phyloP scores from a whole-genome alignment of 2,113 vertebrate genomes.

The Orthochromis malagaraziensis region DNA sequence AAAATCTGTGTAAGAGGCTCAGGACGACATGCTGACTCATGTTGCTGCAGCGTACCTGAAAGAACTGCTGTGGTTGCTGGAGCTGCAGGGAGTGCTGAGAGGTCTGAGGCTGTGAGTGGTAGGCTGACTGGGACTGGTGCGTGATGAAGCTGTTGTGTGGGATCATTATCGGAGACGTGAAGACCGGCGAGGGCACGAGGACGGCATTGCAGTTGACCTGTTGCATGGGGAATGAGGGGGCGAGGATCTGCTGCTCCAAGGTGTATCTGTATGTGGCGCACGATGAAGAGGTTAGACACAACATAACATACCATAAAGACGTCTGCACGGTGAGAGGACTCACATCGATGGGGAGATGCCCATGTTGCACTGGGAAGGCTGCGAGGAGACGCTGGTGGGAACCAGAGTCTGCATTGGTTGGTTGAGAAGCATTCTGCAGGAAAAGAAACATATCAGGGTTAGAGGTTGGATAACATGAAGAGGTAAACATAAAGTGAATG shows the following conservation, averaged over 20 bases:
- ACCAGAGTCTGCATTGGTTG: constrained; percentile 72
- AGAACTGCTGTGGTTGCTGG: constrained; percentile 73
- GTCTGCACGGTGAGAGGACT: neutral
- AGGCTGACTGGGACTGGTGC: constrained; percentile 68
- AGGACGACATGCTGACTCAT: neutral
- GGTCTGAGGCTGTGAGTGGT: constrained; percentile 64
- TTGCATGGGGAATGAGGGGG: constrained; percentile 62
- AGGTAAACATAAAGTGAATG: neutral
- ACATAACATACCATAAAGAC: neutral
- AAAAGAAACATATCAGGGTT: neutral
- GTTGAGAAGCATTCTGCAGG: constrained; percentile 74
- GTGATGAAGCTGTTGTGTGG: constrained; percentile 64
- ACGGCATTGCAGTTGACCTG: constrained; percentile 65
- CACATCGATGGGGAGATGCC: constrained; percentile 70
- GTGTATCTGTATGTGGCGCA: constrained; percentile 64
- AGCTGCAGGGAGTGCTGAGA: constrained; percentile 63
- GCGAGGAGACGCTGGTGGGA: constrained; percentile 59
- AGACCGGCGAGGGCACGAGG: constrained; percentile 62
- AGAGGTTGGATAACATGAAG: neutral
- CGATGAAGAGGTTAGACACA: neutral
- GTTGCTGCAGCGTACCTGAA: constrained; percentile 63
- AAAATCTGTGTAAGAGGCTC: neutral
- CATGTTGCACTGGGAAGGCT: constrained; percentile 71
- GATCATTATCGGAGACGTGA: constrained; percentile 74
- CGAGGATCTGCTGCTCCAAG: constrained; percentile 72